Percentiles rank a stretch among this genome's conserved stretches.
Evolutionary conservation across 2,113 vertebrate species (phyloP).

Genomic region (Sardina pilchardus): DNA sequence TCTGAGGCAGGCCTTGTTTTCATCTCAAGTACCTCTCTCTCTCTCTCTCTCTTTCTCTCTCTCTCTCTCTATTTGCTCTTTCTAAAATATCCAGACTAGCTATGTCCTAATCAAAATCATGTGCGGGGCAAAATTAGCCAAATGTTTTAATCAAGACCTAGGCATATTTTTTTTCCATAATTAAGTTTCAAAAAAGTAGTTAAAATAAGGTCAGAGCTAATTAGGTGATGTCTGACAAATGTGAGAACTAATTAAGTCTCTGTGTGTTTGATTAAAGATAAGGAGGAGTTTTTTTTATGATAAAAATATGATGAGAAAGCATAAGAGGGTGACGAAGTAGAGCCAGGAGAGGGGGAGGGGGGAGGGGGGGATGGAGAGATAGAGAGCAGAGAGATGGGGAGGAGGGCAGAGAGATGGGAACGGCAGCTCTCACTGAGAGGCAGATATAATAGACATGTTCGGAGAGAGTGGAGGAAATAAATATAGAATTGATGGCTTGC

Average conservation of each 20-base stretch:
- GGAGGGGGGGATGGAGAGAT: neutral
- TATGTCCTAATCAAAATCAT: constrained; percentile 41
- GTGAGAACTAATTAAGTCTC: constrained; percentile 66
- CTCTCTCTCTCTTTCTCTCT: neutral
- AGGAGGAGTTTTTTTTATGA: constrained; percentile 55
- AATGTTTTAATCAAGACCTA: constrained; percentile 57
- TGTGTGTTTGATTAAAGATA: constrained; percentile 72
- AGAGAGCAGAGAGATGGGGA: neutral
- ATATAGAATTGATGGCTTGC: neutral
- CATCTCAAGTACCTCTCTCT: neutral
- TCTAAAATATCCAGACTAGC: too few species aligned
- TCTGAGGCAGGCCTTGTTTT: neutral
- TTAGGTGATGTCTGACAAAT: constrained; percentile 69
- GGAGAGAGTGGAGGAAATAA: neutral
- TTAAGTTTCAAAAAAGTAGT: constrained; percentile 61
- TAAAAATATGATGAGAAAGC: constrained; percentile 66
- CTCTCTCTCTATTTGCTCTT: neutral
- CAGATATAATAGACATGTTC: constrained; percentile 20
- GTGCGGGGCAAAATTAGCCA: constrained; percentile 39
- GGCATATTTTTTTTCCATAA: constrained; percentile 44
- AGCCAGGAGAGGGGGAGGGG: neutral
- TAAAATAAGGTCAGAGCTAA: constrained; percentile 69
- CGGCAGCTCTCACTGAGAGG: neutral
- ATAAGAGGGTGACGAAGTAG: constrained; percentile 32
- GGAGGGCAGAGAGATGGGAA: neutral